A percentile compares a stretch with the other conserved stretches of the same genome.
Evolutionary conservation across 2,888 invertebrate species (phyloP).

Genomic region (Pseudococcus longispinus): DNA sequence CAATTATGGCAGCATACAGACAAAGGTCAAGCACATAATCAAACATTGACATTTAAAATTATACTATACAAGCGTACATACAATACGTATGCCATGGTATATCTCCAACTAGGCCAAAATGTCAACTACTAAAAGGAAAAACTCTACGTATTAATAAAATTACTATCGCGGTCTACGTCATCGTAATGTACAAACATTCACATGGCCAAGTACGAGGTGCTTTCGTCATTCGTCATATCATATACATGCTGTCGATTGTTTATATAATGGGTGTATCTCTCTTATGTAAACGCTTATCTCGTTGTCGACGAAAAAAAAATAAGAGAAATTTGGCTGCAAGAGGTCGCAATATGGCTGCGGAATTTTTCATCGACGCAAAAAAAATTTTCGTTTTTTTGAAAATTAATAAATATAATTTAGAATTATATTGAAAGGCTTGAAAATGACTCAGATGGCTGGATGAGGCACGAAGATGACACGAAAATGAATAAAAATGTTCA

Average conservation of each 20-base stretch:
- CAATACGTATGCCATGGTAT: too few relatives aligned
- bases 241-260: neutral
- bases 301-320: neutral
- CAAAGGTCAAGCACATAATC: slow-evolving; percentile 13
- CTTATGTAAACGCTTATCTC: neutral
- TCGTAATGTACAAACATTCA: neutral
- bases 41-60: slow-evolving; percentile 16
- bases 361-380: too few relatives aligned
- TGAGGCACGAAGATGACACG: too few relatives aligned
- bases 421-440: too few relatives aligned
- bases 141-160: neutral
- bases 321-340: neutral
- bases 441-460: too few relatives aligned
- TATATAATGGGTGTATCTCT: slow-evolving; percentile 21
- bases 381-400: neutral
- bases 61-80: neutral
- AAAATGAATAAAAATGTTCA: too few relatives aligned
- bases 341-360: too few relatives aligned
- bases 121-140: neutral
- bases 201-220: neutral
- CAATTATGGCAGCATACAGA: neutral
- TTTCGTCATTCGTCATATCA: slow-evolving; percentile 9
- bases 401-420: too few relatives aligned
- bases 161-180: neutral
- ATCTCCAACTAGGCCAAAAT: neutral